Evolutionary conservation across 2,113 vertebrate genomes (phyloP), one percentile per base, ranked within the genome.

Genomic region (Danionella cerebrum): DNA sequence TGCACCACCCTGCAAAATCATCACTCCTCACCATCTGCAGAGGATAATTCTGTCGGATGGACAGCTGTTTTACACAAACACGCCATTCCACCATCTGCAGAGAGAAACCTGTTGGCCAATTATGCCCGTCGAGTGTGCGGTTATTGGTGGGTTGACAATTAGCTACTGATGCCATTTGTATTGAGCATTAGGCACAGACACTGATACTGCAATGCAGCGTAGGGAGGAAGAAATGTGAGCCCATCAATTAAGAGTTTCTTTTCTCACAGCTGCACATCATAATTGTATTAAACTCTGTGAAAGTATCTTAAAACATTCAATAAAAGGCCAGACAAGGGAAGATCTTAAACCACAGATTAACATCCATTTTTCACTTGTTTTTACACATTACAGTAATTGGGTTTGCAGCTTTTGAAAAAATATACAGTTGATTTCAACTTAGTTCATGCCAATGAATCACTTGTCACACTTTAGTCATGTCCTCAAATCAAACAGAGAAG

Each of bases 41-140:
- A 57, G 63, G 64, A 67, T 53, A 39, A 70, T 77, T 50, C 45
- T 57, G 52, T 54, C 39, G 62, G 31, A 55, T 27, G 36, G 33
- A 72, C 77, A 81, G 77, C 78, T 79, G 73, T 75, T 71, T 72
- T 36, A 67, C 67, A 58, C 47, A 53, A 48, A 36, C 51, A 73
- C 70, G 71, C 39, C 73, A 66, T 72, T 47, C 13, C 36, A 57
- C 70, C 79, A 76, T 83, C 80, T 80, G 79, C 67, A 68, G 58
- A 36, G 35, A 70, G 59, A 62, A 65, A 82, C 80, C 47, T 79
- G 81, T 74, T 81, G 71, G 77, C 69, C 60, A 70, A 35, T 29
- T 74, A 76, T 63, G 66, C 5, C 54, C 55, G 48, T 72, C 31
- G 65, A 72, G 66, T 76, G 70, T 58, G 35, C 67, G 71, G 73